Evolutionary conservation across 2,113 vertebrate genomes (phyloP), one percentile per base, ranked within the genome.

Genomic region (Balaeniceps rex): DNA sequence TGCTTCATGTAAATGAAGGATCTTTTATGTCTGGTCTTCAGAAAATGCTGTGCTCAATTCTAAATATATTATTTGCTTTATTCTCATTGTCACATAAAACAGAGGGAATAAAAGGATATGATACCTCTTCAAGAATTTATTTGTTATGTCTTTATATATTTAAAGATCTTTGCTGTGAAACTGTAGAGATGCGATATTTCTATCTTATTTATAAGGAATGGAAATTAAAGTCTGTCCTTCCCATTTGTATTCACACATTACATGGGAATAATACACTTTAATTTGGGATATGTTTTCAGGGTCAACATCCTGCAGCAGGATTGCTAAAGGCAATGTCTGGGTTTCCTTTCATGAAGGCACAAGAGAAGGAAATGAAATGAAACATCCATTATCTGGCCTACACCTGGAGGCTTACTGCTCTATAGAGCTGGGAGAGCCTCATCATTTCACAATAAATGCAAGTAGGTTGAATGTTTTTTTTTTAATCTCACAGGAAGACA

Each of bases 311-410:
- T 49, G 28, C 70, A 90, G 64, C 51, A 86, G 34, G n/a, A 36
- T 33, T 71, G 70, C 84, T 93, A 42, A 83, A 60, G 91, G 95
- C 89, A 1, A 46, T 66, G 63, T 91, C 94, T 95, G 83, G 12
- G 17, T 66, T 93, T 94, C 83, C 70, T 61, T 94, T 95, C 71
- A 85, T 34, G 61, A 79, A 91, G 49, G 66, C 75, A 88, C 33
- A 83, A 85, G 68, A 60, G 46, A 93, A 76, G 63, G 87, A 93
- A 87, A 95, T 95, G 2, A 74, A 95, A 92, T 65, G 93, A 91
- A 94, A 66, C 46, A 85, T 88, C 93, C 91, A 95, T 97, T 95
- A 88, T 95, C 47, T 81, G 51, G 19, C 80, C 75, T 91, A 90
- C 75, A 93, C 78, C 78, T 91, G 87, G 66, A 93, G 87, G 93